Base-by-base conservation (phyloP, 2,888 invertebrate species). In the Drosophila colorata region DNA sequence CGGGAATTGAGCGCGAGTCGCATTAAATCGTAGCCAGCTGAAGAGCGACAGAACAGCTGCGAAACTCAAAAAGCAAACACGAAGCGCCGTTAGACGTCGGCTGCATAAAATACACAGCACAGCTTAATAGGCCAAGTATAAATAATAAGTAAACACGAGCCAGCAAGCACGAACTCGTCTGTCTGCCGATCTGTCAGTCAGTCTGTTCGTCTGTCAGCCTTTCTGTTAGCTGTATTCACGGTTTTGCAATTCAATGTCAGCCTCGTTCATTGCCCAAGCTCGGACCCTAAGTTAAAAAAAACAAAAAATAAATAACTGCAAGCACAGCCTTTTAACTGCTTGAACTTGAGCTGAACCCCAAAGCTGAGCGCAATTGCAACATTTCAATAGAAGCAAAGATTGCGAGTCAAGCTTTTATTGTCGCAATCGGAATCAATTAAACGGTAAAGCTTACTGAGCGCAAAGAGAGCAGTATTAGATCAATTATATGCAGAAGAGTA, bases 21-120 rank as follows among this genome's bases (percentile, higher is more conserved):
- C 66, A 60, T 55, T 23, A 51, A 33, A 38, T 25, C 14, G 46
- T 28, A 47, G 66, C 56, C 16, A 46, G 35, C 46, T 61, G 59
- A 56, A 59, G 53, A 52, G 18, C 23, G 14, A n/a, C 51, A 18
- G 14, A 28, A 33, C 65, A 63, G 66, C 67, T 57, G 44, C 59
- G 38, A 70, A 65, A 57, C 64, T 67, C 20, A 63, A 70, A 58
- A 48, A 41, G 40, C 63, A 68, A 41, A n/a, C 70, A 70, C 74
- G 78, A 69, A 57, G 51, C 64, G 51, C 75, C 73, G 79, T 82
- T 80, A 80, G 65, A 58, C 65, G 63, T 69, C 78, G 79, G 67
- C 74, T 69, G 69, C 60, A 69, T 65, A 63, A 71, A 67, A 71
- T 56, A 68, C 48, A 63, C 58, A 70, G 55, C 48, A 63, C 58